Conservation (phyloP, 2,888 invertebrate genomes). For the Hoplodrina blanda region DNA sequence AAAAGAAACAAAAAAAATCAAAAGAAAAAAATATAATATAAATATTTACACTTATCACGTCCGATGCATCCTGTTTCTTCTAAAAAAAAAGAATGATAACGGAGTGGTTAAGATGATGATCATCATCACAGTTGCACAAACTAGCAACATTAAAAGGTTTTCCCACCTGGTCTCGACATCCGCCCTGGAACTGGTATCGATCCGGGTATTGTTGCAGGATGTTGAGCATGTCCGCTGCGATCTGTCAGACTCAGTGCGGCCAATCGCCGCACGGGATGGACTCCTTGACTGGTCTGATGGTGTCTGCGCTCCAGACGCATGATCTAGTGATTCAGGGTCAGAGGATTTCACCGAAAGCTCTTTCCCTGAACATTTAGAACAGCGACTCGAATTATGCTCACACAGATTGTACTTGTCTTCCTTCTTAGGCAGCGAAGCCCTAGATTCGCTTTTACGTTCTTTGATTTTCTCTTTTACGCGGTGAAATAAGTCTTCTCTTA, state of each 20-base stretch:
- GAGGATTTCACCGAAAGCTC: no score
- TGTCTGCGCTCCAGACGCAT: no score
- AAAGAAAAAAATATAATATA: conserved; percentile 16
- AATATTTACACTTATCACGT: conserved; percentile 70
- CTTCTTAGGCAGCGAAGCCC: not conserved
- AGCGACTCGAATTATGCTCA: no score
- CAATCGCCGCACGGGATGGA: not conserved
- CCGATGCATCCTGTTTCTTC: conserved; percentile 48
- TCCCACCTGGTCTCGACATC: conserved; percentile 62
- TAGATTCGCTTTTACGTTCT: not conserved
- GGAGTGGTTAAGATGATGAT: conserved; percentile 70
- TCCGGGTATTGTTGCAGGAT: no score
- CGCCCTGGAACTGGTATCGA: not conserved
- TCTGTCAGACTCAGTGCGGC: not conserved
- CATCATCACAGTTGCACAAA: conserved; percentile 67
- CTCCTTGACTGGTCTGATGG: no score
- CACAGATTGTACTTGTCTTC: not conserved
- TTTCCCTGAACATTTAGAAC: no score
- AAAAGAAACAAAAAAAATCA: conserved; percentile 20
- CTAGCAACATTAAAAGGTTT: conserved; percentile 67
- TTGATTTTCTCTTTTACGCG: conserved; percentile 7
- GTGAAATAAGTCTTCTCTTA: conserved; percentile 1
- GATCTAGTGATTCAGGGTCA: no score
- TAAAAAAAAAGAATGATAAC: conserved; percentile 61
- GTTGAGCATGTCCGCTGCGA: conserved; percentile 24